phyloP scores from a whole-genome alignment of 2,113 vertebrate genomes.

The Phocoena phocoena region DNA sequence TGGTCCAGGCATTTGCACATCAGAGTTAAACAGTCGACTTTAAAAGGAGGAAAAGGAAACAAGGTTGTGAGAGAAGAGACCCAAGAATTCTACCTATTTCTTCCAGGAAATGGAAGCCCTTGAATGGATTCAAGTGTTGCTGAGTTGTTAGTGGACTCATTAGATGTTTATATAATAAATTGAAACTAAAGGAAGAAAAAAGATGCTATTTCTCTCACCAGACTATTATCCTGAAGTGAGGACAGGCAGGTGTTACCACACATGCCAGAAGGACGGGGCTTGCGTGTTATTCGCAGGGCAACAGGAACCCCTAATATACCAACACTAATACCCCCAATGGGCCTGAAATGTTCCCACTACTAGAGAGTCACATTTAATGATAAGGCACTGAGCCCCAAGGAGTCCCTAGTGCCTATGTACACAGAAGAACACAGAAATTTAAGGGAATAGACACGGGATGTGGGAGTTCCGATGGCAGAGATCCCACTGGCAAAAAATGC shows the following conservation, averaged over 20 bases:
- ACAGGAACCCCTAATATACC: neutral
- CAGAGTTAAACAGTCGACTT: neutral
- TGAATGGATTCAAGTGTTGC: neutral
- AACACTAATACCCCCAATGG: too few species aligned
- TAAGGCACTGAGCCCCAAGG: neutral
- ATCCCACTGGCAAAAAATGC: neutral
- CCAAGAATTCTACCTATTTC: neutral
- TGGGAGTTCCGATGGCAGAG: neutral
- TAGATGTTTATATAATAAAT: neutral
- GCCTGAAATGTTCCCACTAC: neutral
- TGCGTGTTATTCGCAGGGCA: neutral
- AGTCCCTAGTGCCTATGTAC: too few species aligned
- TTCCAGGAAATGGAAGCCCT: neutral
- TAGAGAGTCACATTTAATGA: neutral
- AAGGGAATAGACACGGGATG: accelerated
- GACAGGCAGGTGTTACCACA: neutral
- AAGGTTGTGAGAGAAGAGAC: neutral
- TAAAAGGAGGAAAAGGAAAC: neutral
- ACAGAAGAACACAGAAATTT: neutral
- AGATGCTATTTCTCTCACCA: neutral
- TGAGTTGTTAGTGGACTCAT: neutral
- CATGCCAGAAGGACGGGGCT: too few species aligned
- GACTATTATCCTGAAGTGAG: neutral
- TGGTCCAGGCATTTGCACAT: neutral
- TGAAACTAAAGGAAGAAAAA: neutral